Evolutionary conservation across 2,113 vertebrate genomes (phyloP).

Genomic region (Mustelus asterias): DNA sequence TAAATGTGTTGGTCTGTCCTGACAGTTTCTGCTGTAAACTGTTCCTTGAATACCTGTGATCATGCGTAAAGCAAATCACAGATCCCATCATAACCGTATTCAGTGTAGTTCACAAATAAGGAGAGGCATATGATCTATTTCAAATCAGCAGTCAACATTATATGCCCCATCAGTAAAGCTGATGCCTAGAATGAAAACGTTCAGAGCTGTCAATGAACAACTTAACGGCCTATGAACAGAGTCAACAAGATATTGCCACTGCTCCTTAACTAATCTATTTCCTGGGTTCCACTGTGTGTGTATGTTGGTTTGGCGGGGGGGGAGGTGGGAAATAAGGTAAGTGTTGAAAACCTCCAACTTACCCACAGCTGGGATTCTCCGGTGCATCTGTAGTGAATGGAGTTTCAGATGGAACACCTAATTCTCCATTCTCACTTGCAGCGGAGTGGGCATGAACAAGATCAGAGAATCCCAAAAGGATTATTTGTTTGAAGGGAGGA

Average conservation of each 20-base stretch:
- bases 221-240: not conserved
- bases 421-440: too few species aligned
- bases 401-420: too few species aligned
- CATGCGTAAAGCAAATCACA: not conserved
- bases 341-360: too few species aligned
- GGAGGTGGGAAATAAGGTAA: too few species aligned
- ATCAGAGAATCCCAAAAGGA: not conserved
- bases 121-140: not conserved
- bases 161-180: not conserved
- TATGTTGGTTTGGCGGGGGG: not conserved
- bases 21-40: not conserved
- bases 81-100: not conserved
- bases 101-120: not conserved
- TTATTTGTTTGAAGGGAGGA: not conserved
- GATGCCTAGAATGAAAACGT: not conserved
- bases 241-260: not conserved
- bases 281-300: not conserved
- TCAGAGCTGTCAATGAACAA: not conserved
- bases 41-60: not conserved
- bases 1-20: not conserved
- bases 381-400: too few species aligned
- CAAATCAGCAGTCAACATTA: not conserved
- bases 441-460: too few species aligned
- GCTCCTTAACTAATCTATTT: not conserved
- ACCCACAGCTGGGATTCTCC: too few species aligned